phyloP scores from a whole-genome alignment of 1,140 invertebrate species.

The Pseudobourletiella spinata region DNA sequence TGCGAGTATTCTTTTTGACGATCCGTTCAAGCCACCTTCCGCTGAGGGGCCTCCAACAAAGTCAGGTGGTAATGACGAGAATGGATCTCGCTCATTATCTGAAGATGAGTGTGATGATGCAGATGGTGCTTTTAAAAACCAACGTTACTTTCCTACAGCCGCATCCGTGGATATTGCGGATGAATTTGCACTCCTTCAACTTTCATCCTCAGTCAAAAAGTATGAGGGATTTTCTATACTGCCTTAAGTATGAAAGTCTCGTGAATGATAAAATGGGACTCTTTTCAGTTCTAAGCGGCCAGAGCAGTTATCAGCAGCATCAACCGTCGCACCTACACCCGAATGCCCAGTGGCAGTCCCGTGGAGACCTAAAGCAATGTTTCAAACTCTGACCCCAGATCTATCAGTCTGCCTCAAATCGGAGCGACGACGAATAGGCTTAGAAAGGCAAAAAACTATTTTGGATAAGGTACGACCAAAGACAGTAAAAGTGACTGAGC shows the following conservation, averaged over 20 bases:
- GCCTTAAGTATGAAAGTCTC: background rate
- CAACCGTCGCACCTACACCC: background rate
- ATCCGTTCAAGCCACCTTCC: slow-evolving; percentile 30
- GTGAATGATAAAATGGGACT: background rate
- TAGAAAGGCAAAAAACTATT: background rate
- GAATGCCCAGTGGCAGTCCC: background rate
- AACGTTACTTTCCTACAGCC: background rate
- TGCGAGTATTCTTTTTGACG: slow-evolving; percentile 33
- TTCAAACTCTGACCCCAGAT: background rate
- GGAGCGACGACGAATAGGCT: background rate
- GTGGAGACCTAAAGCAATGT: background rate
- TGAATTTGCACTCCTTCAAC: background rate
- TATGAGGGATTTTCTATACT: too few species aligned
- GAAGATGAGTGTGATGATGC: slow-evolving; percentile 30
- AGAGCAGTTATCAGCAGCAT: background rate
- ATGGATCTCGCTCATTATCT: background rate
- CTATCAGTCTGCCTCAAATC: background rate
- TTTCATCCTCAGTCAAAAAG: background rate
- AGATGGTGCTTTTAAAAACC: slow-evolving; percentile 13
- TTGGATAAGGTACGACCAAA: too few species aligned
- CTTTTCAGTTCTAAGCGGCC: background rate
- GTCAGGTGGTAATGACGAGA: background rate
- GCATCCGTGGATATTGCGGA: slow-evolving; percentile 1
- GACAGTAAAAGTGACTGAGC: too few species aligned
- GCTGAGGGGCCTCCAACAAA: background rate